phyloP scores from a whole-genome alignment of 2,797 vertebrate genomes.

The Sylvia borin region DNA sequence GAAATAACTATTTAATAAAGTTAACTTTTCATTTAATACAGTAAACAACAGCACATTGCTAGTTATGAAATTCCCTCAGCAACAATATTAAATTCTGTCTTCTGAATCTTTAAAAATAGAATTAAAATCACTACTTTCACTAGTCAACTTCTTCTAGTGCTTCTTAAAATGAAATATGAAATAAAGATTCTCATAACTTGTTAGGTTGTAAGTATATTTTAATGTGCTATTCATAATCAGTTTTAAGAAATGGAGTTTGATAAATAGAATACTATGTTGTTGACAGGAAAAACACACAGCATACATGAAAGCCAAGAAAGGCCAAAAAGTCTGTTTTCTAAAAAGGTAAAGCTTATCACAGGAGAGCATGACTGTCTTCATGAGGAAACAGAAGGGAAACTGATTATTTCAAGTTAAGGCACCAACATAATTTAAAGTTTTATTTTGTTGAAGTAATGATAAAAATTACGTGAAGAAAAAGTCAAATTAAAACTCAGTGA shows the following conservation, averaged over 20 bases:
- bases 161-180: background rate
- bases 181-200: background rate
- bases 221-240: background rate
- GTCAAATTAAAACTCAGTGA: background rate
- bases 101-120: background rate
- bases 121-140: background rate
- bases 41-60: background rate
- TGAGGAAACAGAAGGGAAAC: background rate
- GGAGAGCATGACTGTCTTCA: background rate
- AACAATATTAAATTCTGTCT: background rate
- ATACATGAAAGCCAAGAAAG: background rate
- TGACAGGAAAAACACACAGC: background rate
- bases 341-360: background rate
- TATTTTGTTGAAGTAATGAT: background rate
- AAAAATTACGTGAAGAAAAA: background rate
- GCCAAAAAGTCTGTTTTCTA: background rate
- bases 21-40: background rate
- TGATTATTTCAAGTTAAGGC: background rate
- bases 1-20: constrained; percentile 28
- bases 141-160: background rate
- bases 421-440: background rate
- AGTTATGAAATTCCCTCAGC: background rate
- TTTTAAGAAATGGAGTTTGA: background rate
- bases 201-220: background rate
- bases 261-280: background rate